phyloP scores from a whole-genome alignment of 2,797 vertebrate genomes.

The Coluber constrictor region DNA sequence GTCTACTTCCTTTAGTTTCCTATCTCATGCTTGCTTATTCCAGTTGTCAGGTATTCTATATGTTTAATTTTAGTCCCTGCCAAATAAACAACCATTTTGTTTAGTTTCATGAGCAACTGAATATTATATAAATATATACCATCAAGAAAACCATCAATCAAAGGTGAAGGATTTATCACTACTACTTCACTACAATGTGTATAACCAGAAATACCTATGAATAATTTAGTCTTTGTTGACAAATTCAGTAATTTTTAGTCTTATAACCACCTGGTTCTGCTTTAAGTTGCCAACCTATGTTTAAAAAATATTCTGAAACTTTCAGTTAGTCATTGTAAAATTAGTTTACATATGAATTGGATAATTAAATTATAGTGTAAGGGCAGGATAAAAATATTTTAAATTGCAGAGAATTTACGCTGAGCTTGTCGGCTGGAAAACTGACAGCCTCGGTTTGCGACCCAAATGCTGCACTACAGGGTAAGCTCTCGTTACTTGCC shows the following conservation, averaged over 20 bases:
- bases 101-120: neutral
- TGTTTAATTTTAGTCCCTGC: neutral
- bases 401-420: neutral
- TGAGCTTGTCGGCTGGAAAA: neutral
- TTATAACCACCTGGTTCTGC: neutral
- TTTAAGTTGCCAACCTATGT: neutral
- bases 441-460: neutral
- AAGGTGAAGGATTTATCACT: neutral
- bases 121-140: neutral
- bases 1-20: neutral
- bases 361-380: neutral
- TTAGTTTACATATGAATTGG: neutral
- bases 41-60: neutral
- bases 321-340: neutral
- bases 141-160: neutral
- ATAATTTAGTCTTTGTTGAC: neutral
- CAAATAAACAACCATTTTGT: neutral
- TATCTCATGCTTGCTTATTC: neutral
- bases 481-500: neutral
- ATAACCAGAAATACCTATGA: neutral
- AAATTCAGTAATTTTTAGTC: neutral
- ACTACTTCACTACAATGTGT: too few relatives aligned
- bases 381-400: neutral
- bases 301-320: neutral
- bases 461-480: neutral